Evolutionary conservation across 1,140 invertebrate species (phyloP), one percentile per base, ranked within the genome.

Genomic region (Aphis gossypii): DNA sequence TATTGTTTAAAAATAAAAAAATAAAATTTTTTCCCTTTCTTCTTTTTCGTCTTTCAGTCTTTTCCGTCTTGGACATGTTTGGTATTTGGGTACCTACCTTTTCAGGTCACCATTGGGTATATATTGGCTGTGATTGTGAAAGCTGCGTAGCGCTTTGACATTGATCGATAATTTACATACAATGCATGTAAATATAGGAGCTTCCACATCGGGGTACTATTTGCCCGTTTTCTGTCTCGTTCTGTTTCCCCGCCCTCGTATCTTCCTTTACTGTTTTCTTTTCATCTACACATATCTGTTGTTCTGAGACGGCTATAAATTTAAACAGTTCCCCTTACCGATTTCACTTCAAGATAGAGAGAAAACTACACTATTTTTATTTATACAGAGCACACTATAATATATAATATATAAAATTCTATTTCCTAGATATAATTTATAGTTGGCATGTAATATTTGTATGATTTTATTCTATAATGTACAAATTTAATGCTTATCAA

Each of bases 121-220:
- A 84, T 51, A 92, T 51, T 35, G 76, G 35, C 88, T 54, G 89
- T 21, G 82, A 93, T 41, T 86, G 92, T 93, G 92, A 93, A 93
- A 93, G 76, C 92, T 48, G 38, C 76, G 44, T 76, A 48, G 46
- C 46, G 68, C 82, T 86, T 93, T 93, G 92, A 93, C 92, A 44
- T 93, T 93, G 92, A 93, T 93, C 92, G 92, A 93, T 93, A 93
- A 93, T 93, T 93, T 93, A 93, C 92, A 93, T 93, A 93, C 92
- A 93, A 93, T 93, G 82, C 48, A 86, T 92, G 68, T 83, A 92
- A 92, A 83, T 48, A 76, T 51, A 51, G 76, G 14, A 51, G 90
- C 60, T 83, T 92, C 44, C 82, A 48, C 46, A 51, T 41, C 51
- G 68, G 60, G 60, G 90, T 92, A 82, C 90, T 35, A 35, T 92